Conservation (phyloP, 2,113 vertebrate genomes). For the Megaleporinus macrocephalus region DNA sequence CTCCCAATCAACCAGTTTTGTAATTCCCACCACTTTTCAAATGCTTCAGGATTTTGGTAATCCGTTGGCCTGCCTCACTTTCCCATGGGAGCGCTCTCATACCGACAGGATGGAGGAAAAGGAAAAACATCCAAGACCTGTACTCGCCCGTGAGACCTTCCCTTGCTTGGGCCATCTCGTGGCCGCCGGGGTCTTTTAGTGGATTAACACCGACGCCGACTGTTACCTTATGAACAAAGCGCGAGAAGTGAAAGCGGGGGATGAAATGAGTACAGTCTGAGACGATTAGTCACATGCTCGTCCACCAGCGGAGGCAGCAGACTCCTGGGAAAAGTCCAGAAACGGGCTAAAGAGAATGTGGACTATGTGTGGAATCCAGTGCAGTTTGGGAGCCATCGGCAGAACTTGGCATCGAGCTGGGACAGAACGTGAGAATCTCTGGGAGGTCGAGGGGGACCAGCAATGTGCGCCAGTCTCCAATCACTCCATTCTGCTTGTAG, state of each 20-base stretch:
- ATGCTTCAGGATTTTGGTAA: conserved; percentile 62
- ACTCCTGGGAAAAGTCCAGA: conserved; percentile 74
- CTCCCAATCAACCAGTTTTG: no score
- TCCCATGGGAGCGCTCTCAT: conserved; percentile 71
- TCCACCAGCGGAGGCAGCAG: conserved; percentile 63
- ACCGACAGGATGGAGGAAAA: conserved; percentile 48
- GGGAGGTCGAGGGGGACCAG: neutral
- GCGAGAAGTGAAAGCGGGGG: conserved; percentile 69
- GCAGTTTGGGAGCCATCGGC: neutral
- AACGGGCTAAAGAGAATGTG: conserved; percentile 36
- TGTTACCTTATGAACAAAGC: conserved; percentile 74
- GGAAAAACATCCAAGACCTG: neutral
- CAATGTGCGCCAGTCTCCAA: neutral
- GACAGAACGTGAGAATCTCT: conserved; percentile 14
- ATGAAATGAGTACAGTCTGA: conserved; percentile 55
- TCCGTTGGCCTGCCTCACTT: conserved; percentile 68
- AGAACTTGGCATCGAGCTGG: neutral
- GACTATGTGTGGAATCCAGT: conserved; percentile 47
- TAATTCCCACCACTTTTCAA: no score
- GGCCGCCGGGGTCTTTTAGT: conserved; percentile 70
- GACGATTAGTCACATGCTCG: conserved; percentile 73
- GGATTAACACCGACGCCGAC: conserved; percentile 79
- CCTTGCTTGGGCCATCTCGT: conserved; percentile 63
- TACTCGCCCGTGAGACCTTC: conserved; percentile 15
- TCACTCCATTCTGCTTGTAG: no score